Evolutionary conservation across 2,888 invertebrate species (phyloP), one percentile per base, ranked within the genome.

Genomic region (Rotaria macrura): DNA sequence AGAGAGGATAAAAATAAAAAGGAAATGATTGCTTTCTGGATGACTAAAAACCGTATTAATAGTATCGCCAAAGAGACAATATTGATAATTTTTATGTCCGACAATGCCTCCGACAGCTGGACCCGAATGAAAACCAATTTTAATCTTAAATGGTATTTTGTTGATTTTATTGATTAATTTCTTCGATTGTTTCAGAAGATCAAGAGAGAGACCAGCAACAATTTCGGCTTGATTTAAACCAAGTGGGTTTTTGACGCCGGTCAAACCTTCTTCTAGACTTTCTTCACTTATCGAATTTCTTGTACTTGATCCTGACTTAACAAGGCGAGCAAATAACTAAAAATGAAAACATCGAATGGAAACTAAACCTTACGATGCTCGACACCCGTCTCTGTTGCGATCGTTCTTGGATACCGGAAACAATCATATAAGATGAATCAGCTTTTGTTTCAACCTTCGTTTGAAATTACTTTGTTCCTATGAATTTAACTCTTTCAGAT

Each of bases 391-490:
- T 17, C 25, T 79, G 40, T 25, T 17, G 20, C 1, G 25, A 9
- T 34, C 74, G 74, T 25, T 93, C 79, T 93, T 96, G 96, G 1
- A 94, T 94, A 0, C 96, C 96, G 83, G 95, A 95, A 10, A 95
- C 96, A 57, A 95, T 93, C 96, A 96, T 96, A 90, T 96, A 96
- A 84, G 94, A 93, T 1, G 90, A 90, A 90, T 94, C 94, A n/a
- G 96, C 96, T 1, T 96, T 95, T 0, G 96, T 96, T 92, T 96
- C 96, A 87, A 96, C 96, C 55, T 55, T 55, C 25, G n/a, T n/a
- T 55, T 10, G n/a, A 9, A n/a, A n/a, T 10, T 55, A 23, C 10
- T 55, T 3, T 55, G 25, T n/a, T 10, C 10, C 7, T 55, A 9
- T 25, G 23, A 4, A n/a, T 9, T 10, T 12, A 55, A n/a, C 4